Base-by-base conservation (phyloP, 1,140 invertebrate species). In the Hylaeus volcanicus region DNA sequence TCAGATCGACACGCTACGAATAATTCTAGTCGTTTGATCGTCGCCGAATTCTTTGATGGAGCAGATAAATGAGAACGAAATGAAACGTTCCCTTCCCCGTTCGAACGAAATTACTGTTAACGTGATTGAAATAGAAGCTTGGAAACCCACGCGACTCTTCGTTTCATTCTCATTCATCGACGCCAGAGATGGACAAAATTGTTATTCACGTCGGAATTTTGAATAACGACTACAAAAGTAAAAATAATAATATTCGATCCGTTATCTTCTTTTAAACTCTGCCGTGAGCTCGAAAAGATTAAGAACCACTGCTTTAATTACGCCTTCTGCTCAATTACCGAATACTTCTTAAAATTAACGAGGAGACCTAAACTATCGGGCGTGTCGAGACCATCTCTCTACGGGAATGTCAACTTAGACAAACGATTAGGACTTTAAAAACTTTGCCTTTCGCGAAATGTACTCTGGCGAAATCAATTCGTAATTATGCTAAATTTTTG, bases 161-260 rank as follows among this genome's bases (percentile, higher is more conserved):
- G 26, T 84, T 81, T 81, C 58, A 74, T 84, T 82, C 66, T 86
- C 76, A 75, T 79, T 81, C 77, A 74, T 84, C 78, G 26, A 26
- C 26, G 26, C 26, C 26, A 26, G 26, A 26, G 26, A 26, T 26
- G 26, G 26, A 26, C 26, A 26, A 26, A 26, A 26, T 26, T 26
- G 26, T 26, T 26, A 26, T 26, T 26, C 26, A 26, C 26, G 26
- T 26, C 26, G 26, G 26, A 26, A 26, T 26, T 26, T 26, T 26
- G 26, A 26, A 26, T 26, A 26, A 26, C 26, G 26, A 26, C 26
- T 26, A 26, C 26, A 26, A 26, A 26, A 26, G 26, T 26, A 26
- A 26, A 26, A 26, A 26, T 26, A 26, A 26, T 26, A 26, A 26
- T 26, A 26, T 26, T 26, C 26, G 26, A 26, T 26, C 26, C 26